phyloP scores from a whole-genome alignment of 2,888 invertebrate species.

The Gastrophysa polygoni region DNA sequence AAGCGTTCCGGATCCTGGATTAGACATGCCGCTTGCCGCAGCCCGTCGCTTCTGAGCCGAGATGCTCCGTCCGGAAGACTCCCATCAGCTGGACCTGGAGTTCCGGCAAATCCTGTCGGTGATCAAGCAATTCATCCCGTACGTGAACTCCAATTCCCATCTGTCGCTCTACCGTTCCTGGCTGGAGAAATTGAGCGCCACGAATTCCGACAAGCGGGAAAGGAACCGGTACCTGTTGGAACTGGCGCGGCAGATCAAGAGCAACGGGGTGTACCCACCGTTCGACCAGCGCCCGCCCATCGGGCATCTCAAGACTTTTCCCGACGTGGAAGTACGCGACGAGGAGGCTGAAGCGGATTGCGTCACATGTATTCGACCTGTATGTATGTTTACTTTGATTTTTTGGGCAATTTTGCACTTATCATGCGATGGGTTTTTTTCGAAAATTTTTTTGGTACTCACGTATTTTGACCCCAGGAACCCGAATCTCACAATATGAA shows the following conservation, averaged over 20 bases:
- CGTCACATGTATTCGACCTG: too few species aligned
- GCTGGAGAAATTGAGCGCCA: constrained; percentile 42
- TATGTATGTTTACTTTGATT: too few species aligned
- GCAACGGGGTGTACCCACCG: constrained; percentile 36
- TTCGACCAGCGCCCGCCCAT: constrained; percentile 41
- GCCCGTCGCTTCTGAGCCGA: too few species aligned
- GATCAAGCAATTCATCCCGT: constrained; percentile 42
- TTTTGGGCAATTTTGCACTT: too few species aligned
- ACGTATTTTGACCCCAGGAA: too few species aligned
- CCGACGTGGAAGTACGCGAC: constrained; percentile 13
- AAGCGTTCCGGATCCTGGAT: too few species aligned
- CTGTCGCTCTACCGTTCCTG: constrained; percentile 41
- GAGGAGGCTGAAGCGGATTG: too few species aligned
- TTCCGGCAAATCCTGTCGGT: constrained; percentile 42
- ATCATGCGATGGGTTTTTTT: too few species aligned
- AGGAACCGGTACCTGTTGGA: constrained; percentile 42
- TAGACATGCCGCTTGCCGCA: too few species aligned
- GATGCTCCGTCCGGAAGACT: too few species aligned
- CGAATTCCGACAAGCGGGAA: constrained; percentile 31
- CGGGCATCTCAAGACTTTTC: constrained; percentile 27
- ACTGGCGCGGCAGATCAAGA: constrained; percentile 43
- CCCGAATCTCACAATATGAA: too few species aligned
- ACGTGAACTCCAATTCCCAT: constrained; percentile 40
- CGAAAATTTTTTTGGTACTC: too few species aligned
- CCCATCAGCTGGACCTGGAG: constrained; percentile 36